Conservation (phyloP, 2,113 vertebrate genomes). For the Scophthalmus maximus region DNA sequence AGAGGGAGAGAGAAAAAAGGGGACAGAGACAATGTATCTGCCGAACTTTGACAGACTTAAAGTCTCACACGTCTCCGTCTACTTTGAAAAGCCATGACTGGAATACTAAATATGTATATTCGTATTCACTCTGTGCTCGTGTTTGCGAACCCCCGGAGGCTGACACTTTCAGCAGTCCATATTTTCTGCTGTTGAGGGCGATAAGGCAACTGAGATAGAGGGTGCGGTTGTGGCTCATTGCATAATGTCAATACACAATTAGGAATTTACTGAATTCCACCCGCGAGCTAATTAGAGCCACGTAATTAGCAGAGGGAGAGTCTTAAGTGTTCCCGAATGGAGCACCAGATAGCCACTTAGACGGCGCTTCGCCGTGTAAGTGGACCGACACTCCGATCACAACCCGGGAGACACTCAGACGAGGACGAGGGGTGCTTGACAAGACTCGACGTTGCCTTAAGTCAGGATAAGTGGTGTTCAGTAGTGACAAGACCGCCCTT, state of each 20-base stretch:
- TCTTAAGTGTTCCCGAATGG: slow-evolving; percentile 81
- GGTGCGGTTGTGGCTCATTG: slow-evolving; percentile 77
- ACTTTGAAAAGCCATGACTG: slow-evolving; percentile 68
- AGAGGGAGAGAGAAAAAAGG: slow-evolving; percentile 3
- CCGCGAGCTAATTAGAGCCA: slow-evolving; percentile 80
- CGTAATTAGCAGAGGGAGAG: slow-evolving; percentile 78
- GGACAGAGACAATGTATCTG: slow-evolving; percentile 20
- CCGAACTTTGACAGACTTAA: slow-evolving; percentile 51
- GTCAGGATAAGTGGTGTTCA: slow-evolving; percentile 59
- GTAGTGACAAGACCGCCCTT: not conserved
- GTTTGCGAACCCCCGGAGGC: slow-evolving; percentile 30
- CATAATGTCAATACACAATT: slow-evolving; percentile 85
- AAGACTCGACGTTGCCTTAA: slow-evolving; percentile 38
- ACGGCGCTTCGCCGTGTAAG: slow-evolving; percentile 48
- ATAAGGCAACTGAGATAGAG: slow-evolving; percentile 73
- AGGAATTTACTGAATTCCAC: slow-evolving; percentile 76
- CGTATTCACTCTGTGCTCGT: slow-evolving; percentile 17
- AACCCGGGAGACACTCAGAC: slow-evolving; percentile 46
- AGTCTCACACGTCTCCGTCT: slow-evolving; percentile 53
- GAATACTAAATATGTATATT: slow-evolving; percentile 62
- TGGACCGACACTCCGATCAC: slow-evolving; percentile 55
- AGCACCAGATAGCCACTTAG: slow-evolving; percentile 70
- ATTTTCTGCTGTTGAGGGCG: slow-evolving; percentile 54
- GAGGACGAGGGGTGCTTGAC: slow-evolving; percentile 52
- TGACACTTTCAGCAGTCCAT: slow-evolving; percentile 54